A percentile compares a stretch with the other conserved stretches of the same genome.
These are phyloP conservation scores for Meloidogyne chitwoodi DNA, from an alignment of 1,140 invertebrate genomes.

Conservation along the genomic window DNA sequence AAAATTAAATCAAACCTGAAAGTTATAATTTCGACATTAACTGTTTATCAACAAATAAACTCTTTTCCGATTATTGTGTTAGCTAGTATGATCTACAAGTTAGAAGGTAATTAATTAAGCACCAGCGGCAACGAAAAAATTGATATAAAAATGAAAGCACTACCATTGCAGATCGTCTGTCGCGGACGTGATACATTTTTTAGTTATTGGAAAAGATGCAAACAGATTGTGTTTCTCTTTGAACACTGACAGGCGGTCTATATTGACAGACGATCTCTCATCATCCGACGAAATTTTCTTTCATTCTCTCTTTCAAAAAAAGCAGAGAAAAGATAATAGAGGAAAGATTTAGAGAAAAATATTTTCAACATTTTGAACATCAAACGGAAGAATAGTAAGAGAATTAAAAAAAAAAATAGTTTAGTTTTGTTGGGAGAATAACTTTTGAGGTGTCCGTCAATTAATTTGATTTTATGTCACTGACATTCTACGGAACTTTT, in stretches of 20 bases:
- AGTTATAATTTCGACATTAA: too few relatives aligned
- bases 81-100: too few relatives aligned
- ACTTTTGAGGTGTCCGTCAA: neutral
- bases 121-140: neutral
- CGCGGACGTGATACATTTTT: neutral
- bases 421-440: neutral
- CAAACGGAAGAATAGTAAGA: neutral
- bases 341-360: neutral
- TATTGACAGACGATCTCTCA: neutral
- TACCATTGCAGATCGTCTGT: neutral
- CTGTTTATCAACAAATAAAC: too few relatives aligned
- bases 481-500: neutral
- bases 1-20: too few relatives aligned
- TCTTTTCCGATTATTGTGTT: too few relatives aligned
- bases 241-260: neutral
- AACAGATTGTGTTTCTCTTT: neutral
- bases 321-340: too few relatives aligned
- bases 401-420: too few relatives aligned
- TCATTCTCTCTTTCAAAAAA: neutral
- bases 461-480: neutral
- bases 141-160: neutral
- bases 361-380: neutral
- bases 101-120: too few relatives aligned
- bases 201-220: too few relatives aligned
- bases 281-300: neutral